Evolutionary conservation across 2,797 vertebrate genomes (phyloP), one percentile per base, ranked within the genome.

Genomic region (Lateolabrax maculatus): DNA sequence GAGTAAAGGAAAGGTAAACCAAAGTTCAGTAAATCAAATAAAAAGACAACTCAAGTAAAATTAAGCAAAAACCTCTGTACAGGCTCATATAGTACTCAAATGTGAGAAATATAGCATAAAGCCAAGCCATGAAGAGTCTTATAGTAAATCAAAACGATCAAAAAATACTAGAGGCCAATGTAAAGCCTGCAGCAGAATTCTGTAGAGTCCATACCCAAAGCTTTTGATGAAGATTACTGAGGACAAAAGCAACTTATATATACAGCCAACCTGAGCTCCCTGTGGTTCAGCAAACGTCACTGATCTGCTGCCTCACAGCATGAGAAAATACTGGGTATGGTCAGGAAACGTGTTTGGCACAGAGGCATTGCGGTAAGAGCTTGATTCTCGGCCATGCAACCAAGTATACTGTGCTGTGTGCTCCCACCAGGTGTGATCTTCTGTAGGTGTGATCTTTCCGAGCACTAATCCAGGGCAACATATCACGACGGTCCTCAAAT

Each of bases 211-310:
- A 48, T n/a, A 48, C 18, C 31, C 39, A 31, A 48, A 57, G 19
- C 34, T 49, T 77, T 64, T 71, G 31, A 77, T 56, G 31, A 57
- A 77, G 31, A 57, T 15, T 56, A 41, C 41, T 77, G 43, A 64
- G 37, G 36, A 18, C 3, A 37, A 55, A 15, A 9, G 3, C 46
- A 44, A 55, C 23, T 69, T 53, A 27, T 34, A 27, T 34, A 27
- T n/a, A 31, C 9, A 61, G 12, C 56, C 49, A 39, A 41, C 11
- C 5, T 56, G 58, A 70, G 15, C 58, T 48, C 49, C 15, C 49
- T 15, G 13, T 36, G 56, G 56, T 61, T 68, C 36, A 76, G 64
- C 34, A 43, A 75, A 60, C 44, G 43, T 6, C 18, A 3, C 39
- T 21, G 10, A 62, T 25, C 15, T 44, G 25, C 49, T 37, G 43